A percentile compares a stretch with the other conserved stretches of the same genome.
Evolutionary conservation across 2,113 vertebrate species (phyloP).

Genomic region (Tamias sibiricus): DNA sequence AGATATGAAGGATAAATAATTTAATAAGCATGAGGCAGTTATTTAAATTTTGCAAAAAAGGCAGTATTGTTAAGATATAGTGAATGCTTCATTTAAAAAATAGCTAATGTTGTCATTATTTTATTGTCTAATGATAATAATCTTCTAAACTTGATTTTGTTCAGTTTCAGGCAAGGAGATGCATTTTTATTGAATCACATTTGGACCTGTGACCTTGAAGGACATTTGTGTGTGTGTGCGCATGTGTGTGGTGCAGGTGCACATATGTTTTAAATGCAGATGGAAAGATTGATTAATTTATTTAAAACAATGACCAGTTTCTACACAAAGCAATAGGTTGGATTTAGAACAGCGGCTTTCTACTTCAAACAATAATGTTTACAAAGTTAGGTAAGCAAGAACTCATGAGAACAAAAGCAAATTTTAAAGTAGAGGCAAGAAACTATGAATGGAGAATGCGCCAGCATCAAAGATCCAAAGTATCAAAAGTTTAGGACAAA

Average conservation of each 20-base stretch:
- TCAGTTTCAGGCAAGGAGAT: not conserved
- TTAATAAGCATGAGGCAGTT: not conserved
- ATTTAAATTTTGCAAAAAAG: not conserved
- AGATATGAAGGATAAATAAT: not conserved
- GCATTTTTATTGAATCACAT: not conserved
- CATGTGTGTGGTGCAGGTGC: not conserved
- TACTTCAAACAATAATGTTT: not conserved
- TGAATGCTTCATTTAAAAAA: constrained; percentile 1
- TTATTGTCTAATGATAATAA: not conserved
- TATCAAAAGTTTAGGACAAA: not conserved
- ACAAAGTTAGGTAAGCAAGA: not conserved
- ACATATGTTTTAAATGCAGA: not conserved
- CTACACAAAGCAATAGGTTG: not conserved
- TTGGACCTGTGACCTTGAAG: not conserved
- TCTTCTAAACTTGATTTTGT: constrained; percentile 8
- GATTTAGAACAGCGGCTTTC: not conserved
- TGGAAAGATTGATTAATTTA: not conserved
- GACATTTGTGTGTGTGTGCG: not conserved
- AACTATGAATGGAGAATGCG: not conserved
- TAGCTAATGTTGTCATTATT: not conserved
- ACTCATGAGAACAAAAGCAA: not conserved
- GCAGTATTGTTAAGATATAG: not conserved
- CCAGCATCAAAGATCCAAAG: not conserved
- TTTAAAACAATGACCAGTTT: not conserved
- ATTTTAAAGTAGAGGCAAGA: not conserved